Conservation (phyloP, 2,797 vertebrate species). For the Enteromius radiatus region DNA sequence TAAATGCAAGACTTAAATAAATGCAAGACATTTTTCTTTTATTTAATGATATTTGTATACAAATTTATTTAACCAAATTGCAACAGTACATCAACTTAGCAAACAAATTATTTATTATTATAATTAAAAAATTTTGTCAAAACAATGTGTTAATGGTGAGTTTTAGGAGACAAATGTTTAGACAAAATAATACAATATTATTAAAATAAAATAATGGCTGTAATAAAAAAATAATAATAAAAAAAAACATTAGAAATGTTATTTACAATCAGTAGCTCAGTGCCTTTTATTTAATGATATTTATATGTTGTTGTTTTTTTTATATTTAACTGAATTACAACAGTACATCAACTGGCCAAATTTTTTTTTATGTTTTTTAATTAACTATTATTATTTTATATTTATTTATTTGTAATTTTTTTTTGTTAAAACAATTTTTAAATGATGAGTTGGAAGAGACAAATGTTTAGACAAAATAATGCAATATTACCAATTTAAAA, state of each 20-base stretch:
- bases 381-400: too few species aligned
- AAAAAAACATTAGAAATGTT: neutral
- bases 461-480: too few species aligned
- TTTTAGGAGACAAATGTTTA: neutral
- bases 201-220: neutral
- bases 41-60: constrained; percentile 17
- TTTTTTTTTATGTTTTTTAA: too few species aligned
- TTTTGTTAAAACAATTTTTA: too few species aligned
- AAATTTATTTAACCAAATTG: neutral
- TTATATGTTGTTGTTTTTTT: too few species aligned
- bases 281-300: too few species aligned
- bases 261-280: too few species aligned
- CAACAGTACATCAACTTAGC: neutral
- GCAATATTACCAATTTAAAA: too few species aligned
- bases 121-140: neutral
- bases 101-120: neutral
- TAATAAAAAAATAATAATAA: neutral
- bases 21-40: constrained; percentile 3
- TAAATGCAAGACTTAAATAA: constrained; percentile 25
- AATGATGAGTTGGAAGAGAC: too few species aligned
- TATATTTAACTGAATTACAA: too few species aligned
- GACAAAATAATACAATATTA: neutral
- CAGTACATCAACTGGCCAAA: too few species aligned
- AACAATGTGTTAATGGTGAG: neutral
- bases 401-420: too few species aligned